Base-by-base conservation (phyloP, 2,113 vertebrate genomes). In the Onychostoma macrolepis region DNA sequence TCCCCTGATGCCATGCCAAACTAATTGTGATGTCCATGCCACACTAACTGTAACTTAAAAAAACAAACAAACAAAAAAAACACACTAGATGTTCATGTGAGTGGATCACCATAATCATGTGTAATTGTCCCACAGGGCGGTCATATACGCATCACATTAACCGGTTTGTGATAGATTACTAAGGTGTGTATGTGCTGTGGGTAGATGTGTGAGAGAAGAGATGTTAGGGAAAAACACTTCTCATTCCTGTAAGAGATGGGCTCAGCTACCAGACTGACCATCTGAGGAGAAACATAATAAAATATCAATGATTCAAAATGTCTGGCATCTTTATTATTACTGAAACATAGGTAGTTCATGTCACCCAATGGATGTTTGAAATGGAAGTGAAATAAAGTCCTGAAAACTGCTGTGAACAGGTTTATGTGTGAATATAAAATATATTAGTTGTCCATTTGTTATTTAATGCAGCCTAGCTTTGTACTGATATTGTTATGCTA, bases 241-340 rank as follows among this genome's bases (percentile, higher is more conserved):
- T 91, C 89, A 41, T 92, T 90, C 76, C 89, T 88, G 88, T 88
- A 83, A 89, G 75, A 67, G 45, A 75, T 56, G 67, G 85, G 50
- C 58, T 88, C 53, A 53, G 87, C 90, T 87, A 21, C 63, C 87
- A 83, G 87, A 87, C 89, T 76, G 72, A 24, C n/a, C 87, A 58
- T 86, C 76, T 90, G 87, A 85, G 80, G 67, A 91, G 89, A 58
- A 48, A 80, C 76, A 58, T 65, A 94, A 93, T 95, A 93, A 94
- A 94, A 61, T 21, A 17, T 76, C 61, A 41, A 63, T 84, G 33
- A 84, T 43, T 76, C 61, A 78, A 71, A 48, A 33, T 45, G 36
- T 50, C 48, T 83, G 69, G 12, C 10, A 4, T 61, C 36, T 76
- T 58, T 10, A 45, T 84, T 76, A 15, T 45, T 82, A 26, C 8